phyloP scores from a whole-genome alignment of 2,113 vertebrate species.

The Gallinago jamesoni region DNA sequence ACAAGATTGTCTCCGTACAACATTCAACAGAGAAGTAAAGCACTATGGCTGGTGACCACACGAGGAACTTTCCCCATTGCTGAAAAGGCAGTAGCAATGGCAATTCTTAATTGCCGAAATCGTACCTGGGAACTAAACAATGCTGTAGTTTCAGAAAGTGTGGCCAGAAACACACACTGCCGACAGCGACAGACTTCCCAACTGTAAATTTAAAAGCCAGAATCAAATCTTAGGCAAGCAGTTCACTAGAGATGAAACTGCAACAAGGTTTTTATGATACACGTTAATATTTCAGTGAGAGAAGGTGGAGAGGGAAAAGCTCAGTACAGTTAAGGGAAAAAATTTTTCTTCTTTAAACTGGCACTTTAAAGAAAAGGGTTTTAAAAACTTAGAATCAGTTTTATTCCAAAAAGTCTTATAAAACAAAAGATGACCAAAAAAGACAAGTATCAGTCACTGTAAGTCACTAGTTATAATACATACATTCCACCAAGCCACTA shows the following conservation, averaged over 20 bases:
- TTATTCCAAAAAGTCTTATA: neutral
- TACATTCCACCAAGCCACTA: neutral
- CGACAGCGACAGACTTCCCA: neutral
- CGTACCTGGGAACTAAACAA: neutral
- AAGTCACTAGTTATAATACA: neutral
- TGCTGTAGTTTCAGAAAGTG: neutral
- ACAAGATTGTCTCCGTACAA: neutral
- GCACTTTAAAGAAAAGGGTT: neutral
- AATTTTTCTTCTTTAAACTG: neutral
- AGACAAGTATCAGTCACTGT: neutral
- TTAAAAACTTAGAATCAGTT: neutral
- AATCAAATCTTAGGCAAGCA: neutral
- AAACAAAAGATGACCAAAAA: neutral
- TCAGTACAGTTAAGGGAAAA: neutral
- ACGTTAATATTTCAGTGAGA: neutral
- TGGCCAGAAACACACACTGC: rapidly evolving
- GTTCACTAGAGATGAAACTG: neutral
- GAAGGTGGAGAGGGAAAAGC: neutral
- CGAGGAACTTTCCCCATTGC: neutral
- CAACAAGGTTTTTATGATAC: neutral
- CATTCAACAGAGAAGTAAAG: neutral
- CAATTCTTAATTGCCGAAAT: neutral
- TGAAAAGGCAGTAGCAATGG: neutral
- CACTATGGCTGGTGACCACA: neutral
- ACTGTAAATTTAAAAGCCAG: neutral